These are phyloP conservation scores for Coelopa frigida DNA, from an alignment of 1,140 invertebrate genomes.

Conservation along the genomic window DNA sequence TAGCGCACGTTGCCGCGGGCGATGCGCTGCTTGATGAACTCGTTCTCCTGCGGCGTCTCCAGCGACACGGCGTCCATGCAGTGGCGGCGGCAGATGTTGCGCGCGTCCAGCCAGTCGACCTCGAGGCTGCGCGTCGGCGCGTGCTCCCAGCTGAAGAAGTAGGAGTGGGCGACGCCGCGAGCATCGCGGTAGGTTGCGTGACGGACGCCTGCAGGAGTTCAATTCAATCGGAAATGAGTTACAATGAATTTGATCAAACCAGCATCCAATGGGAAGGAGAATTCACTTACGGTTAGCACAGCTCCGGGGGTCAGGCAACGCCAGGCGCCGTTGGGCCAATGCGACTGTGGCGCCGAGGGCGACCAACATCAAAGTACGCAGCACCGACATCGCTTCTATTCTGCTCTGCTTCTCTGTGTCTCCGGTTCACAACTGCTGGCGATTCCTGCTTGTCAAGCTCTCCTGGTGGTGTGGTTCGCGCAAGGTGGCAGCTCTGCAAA, in stretches of 20 bases:
- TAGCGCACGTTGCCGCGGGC: slow-evolving; percentile 63
- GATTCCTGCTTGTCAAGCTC: background rate
- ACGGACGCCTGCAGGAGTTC: slow-evolving; percentile 70
- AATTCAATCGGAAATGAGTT: background rate
- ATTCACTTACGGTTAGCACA: slow-evolving; percentile 75
- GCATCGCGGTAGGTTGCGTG: slow-evolving; percentile 80
- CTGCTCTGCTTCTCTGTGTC: slow-evolving; percentile 8
- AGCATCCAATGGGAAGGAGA: too few relatives aligned
- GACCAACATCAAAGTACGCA: slow-evolving; percentile 50
- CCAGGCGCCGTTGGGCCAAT: slow-evolving; percentile 71
- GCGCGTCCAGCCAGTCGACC: slow-evolving; percentile 83
- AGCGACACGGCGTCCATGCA: slow-evolving; percentile 89
- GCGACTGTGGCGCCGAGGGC: slow-evolving; percentile 59
- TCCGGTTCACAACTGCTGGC: slow-evolving; percentile 2
- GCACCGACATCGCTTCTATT: slow-evolving; percentile 27
- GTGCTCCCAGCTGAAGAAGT: slow-evolving; percentile 93
- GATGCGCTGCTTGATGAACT: slow-evolving; percentile 81
- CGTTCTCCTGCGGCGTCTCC: slow-evolving; percentile 84
- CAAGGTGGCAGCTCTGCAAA: too few relatives aligned
- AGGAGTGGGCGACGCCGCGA: slow-evolving; percentile 75
- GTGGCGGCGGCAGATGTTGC: slow-evolving; percentile 85
- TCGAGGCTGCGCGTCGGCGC: slow-evolving; percentile 73
- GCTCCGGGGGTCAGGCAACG: slow-evolving; percentile 78
- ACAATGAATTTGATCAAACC: background rate
- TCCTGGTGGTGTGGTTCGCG: background rate